Percentiles rank a stretch among this genome's conserved stretches.
phyloP scores from a whole-genome alignment of 2,113 vertebrate species.

The crab-eating macaque (Macaca fascicularis) region T2T-MFA8v1.1 NC_088389.1:75264001-75264500 shows the following conservation, averaged over 20 bases:
- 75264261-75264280: not conserved
- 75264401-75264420: not conserved
- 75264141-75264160: not conserved
- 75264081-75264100: constrained; percentile 41
- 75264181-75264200: not conserved
- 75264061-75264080: not conserved
- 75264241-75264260: not conserved
- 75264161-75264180: not conserved
- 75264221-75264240: not conserved
- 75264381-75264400: not conserved
- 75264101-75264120: not conserved
- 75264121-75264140: not conserved
- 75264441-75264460: not conserved
- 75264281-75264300: not conserved
- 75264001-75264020: not conserved
- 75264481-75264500: not conserved
- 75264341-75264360: not conserved
- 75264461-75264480: not conserved
- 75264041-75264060: not conserved
- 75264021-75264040: not conserved
- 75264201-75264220: not conserved
- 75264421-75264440: not conserved
- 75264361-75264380: not conserved
- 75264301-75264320: not conserved
- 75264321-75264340: not conserved